Evolutionary conservation across 2,888 invertebrate species (phyloP), one percentile per base, ranked within the genome.

Genomic region (Drosophila atripex): DNA sequence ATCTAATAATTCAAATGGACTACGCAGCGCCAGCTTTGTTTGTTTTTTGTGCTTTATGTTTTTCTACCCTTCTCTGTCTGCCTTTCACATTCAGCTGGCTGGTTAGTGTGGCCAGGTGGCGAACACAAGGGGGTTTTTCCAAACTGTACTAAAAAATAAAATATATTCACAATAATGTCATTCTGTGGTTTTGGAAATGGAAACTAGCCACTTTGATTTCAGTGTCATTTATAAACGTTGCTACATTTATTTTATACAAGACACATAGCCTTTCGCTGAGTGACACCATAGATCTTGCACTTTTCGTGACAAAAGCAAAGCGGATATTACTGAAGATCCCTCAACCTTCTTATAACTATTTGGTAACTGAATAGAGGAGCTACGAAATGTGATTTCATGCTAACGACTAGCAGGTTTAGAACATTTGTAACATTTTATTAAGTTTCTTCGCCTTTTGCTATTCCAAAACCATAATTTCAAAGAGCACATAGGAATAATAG

Each of bases 11-110:
- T 41, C 18, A 18, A 41, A 41, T 41, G 9, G n/a, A 28, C 28
- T 32, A 55, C 57, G 53, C 72, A 76, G 65, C 64, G 80, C 77
- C 84, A 85, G 53, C 84, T 75, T 85, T 87, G 85, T 84, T 80
- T 80, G 72, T 78, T 85, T 75, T 79, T 71, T 43, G 39, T 74
- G 38, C 85, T 73, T 83, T 83, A 65, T 79, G 83, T 86, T 63
- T 68, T 61, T 63, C 64, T 74, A 43, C 18, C 28, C 32, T 16
- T 49, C 30, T 9, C 14, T 58, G 38, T 12, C 28, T 7, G 11
- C 18, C 39, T 3, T 8, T 12, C 7, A 14, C 16, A 35, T 35
- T 14, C 43, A 43, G 43, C 43, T 43, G 43, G 43, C 12, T 35
- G 50, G 32, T 12, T 28, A 32, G 50, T 18, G 50, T 32, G 50